phyloP scores from a whole-genome alignment of 2,113 vertebrate genomes.

The Catharus fuscescens region DNA sequence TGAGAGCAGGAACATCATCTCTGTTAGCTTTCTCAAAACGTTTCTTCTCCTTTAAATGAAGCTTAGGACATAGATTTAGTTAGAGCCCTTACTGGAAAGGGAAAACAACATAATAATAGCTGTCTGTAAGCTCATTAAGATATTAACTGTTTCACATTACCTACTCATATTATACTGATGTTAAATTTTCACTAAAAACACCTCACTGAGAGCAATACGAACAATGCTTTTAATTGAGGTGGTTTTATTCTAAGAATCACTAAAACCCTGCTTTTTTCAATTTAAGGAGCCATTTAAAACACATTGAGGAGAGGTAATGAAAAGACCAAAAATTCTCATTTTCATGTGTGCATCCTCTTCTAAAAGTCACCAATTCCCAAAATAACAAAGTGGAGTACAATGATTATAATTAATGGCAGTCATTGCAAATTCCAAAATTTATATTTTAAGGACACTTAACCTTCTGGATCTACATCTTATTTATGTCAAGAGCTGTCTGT shows the following conservation, averaged over 20 bases:
- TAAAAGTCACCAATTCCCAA: not conserved
- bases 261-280: not conserved
- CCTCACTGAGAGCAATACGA: not conserved
- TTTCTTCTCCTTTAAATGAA: slow-evolving; percentile 91
- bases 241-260: not conserved
- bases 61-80: slow-evolving; percentile 76
- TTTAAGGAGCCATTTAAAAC: not conserved
- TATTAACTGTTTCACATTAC: not conserved
- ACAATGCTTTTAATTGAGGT: not conserved
- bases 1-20: slow-evolving; percentile 80
- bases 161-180: not conserved
- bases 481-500: not conserved
- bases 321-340: not conserved
- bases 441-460: not conserved
- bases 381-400: not conserved
- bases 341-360: not conserved
- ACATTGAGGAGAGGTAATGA: not conserved
- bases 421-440: not conserved
- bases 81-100: slow-evolving; percentile 40
- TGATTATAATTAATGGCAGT: not conserved
- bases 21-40: slow-evolving; percentile 90
- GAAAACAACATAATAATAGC: not conserved
- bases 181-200: not conserved
- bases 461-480: not conserved
- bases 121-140: not conserved